These are phyloP conservation scores for Mesitornis unicolor DNA, from an alignment of 2,113 vertebrate genomes.

Conservation along the genomic window DNA sequence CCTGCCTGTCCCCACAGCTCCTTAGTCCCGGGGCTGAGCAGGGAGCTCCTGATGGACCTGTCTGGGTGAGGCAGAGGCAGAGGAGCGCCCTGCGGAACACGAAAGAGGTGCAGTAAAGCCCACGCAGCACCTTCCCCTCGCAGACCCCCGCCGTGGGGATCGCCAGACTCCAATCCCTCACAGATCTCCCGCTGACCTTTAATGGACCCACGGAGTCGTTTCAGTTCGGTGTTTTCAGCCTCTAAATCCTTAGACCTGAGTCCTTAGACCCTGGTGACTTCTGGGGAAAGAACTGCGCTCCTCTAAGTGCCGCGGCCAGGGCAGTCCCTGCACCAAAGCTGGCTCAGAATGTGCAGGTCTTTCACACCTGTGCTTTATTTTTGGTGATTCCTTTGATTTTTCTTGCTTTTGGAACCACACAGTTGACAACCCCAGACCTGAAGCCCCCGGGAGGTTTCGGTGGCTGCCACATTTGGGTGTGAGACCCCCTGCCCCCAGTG, in stretches of 20 bases:
- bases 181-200: slow-evolving; percentile 48
- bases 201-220: slow-evolving; percentile 28
- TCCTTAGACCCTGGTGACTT: neutral
- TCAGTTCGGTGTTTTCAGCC: slow-evolving; percentile 28
- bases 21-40: slow-evolving; percentile 76
- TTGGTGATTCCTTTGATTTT: neutral
- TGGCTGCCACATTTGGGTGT: fast-evolving
- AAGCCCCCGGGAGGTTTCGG: neutral
- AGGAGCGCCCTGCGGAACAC: neutral
- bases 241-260: slow-evolving; percentile 39
- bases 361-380: neutral
- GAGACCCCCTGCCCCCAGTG: neutral
- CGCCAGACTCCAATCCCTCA: slow-evolving; percentile 12
- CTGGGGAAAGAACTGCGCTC: neutral
- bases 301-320: neutral
- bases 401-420: neutral
- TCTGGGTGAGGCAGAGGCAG: neutral
- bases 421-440: neutral
- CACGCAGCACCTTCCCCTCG: neutral
- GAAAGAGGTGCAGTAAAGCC: neutral
- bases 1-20: slow-evolving; percentile 71
- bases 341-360: neutral
- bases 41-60: slow-evolving; percentile 75
- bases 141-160: neutral
- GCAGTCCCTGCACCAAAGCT: neutral